phyloP scores from a whole-genome alignment of 2,888 invertebrate genomes.

The Agriotes lineatus region DNA sequence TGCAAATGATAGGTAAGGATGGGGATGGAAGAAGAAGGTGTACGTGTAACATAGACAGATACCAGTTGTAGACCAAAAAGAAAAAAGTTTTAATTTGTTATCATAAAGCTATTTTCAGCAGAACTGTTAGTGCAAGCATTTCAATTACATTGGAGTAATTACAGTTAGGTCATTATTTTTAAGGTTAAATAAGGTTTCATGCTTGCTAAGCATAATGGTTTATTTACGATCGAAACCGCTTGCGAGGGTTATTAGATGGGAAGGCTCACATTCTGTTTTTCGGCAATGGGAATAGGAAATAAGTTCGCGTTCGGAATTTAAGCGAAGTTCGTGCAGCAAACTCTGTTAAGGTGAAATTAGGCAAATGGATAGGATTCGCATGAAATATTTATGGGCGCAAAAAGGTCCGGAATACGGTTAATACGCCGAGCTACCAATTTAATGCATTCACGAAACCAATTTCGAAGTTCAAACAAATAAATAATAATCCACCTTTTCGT shows the following conservation, averaged over 20 bases:
- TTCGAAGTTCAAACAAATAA: conserved; percentile 37
- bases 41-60: too few species aligned
- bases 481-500: conserved; percentile 30
- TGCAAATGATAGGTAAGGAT: too few species aligned
- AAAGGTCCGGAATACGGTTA: conserved; percentile 35
- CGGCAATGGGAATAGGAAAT: conserved; percentile 26
- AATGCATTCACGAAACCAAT: conserved; percentile 37
- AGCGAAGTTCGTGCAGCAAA: conserved; percentile 33
- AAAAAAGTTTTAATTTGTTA: too few species aligned
- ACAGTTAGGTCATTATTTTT: too few species aligned
- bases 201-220: too few species aligned
- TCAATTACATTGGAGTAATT: too few species aligned
- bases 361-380: conserved; percentile 38
- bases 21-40: too few species aligned
- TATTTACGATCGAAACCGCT: too few species aligned
- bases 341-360: conserved; percentile 34
- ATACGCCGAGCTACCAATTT: conserved; percentile 31
- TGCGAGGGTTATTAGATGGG: background rate
- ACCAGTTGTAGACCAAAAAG: too few species aligned
- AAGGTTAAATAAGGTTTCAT: too few species aligned
- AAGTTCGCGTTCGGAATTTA: conserved; percentile 26
- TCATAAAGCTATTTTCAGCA: too few species aligned
- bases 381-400: conserved; percentile 38
- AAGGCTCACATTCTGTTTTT: conserved; percentile 18
- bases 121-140: too few species aligned